These are phyloP conservation scores for Tholera decimalis DNA, from an alignment of 2,888 invertebrate genomes.

Conservation along the genomic window DNA sequence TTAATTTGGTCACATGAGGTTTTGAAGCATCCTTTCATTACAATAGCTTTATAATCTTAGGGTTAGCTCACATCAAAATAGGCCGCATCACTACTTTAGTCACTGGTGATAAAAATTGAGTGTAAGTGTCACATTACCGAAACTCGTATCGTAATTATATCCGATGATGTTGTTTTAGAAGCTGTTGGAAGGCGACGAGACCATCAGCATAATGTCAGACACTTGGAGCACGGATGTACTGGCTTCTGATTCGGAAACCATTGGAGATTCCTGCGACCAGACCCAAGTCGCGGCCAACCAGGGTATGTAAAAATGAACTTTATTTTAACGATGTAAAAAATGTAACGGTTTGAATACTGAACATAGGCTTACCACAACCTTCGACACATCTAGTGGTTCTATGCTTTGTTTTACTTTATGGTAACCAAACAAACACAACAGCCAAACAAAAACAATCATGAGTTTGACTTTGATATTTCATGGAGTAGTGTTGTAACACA, in stretches of 20 bases:
- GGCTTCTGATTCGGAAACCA: slow-evolving; percentile 98
- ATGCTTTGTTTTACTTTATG: too few relatives aligned
- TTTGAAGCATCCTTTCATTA: too few relatives aligned
- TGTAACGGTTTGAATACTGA: background rate
- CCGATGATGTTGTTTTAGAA: slow-evolving; percentile 79
- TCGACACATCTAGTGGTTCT: too few relatives aligned
- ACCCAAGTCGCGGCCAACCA: slow-evolving; percentile 77
- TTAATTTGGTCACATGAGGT: too few relatives aligned
- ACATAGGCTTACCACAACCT: too few relatives aligned
- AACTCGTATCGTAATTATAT: background rate
- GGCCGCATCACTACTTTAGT: slow-evolving; percentile 77
- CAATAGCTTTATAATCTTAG: too few relatives aligned
- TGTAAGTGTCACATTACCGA: slow-evolving; percentile 99
- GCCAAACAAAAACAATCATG: too few relatives aligned
- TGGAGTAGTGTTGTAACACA: too few relatives aligned
- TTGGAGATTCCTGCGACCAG: slow-evolving; percentile 94
- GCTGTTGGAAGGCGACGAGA: slow-evolving; percentile 96
- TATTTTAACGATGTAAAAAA: background rate
- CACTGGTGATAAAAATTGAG: too few relatives aligned
- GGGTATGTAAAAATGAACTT: slow-evolving; percentile 67
- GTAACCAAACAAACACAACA: too few relatives aligned
- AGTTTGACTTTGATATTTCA: too few relatives aligned
- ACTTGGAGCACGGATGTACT: slow-evolving; percentile 99
- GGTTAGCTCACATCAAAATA: too few relatives aligned
- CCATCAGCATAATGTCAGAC: slow-evolving; percentile 98